Evolutionary conservation across 2,113 vertebrate species (phyloP).

Genomic region (Cyprinodon tularosa): DNA sequence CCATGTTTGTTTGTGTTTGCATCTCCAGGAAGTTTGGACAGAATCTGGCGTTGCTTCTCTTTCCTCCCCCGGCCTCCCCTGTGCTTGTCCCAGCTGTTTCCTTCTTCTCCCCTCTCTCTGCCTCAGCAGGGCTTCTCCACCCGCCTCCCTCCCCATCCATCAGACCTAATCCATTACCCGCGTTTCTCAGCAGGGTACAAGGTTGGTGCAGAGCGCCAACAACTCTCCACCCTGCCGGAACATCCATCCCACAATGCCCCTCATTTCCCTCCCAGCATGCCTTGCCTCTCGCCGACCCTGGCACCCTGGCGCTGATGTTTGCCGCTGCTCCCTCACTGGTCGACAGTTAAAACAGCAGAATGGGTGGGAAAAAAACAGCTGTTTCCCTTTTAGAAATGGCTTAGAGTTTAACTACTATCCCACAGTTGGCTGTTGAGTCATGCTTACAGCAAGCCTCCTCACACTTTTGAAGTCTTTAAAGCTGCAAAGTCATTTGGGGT

Average conservation of each 20-base stretch:
- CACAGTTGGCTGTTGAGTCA: conserved; percentile 15
- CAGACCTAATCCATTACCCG: conserved; percentile 57
- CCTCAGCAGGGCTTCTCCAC: conserved; percentile 54
- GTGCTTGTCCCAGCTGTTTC: conserved; percentile 73
- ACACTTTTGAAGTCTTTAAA: conserved; percentile 66
- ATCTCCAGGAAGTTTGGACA: conserved; percentile 71
- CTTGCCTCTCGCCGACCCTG: conserved; percentile 35
- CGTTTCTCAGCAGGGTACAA: conserved; percentile 51
- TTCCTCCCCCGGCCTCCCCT: conserved; percentile 49
- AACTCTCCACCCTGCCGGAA: conserved; percentile 60
- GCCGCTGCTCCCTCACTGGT: conserved; percentile 43
- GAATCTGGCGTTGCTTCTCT: conserved; percentile 58
- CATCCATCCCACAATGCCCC: conserved; percentile 71
- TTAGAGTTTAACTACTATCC: conserved; percentile 62
- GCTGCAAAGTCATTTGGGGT: conserved; percentile 58
- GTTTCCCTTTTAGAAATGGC: conserved; percentile 41
- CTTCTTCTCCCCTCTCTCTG: conserved; percentile 60
- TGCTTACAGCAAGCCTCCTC: conserved; percentile 23
- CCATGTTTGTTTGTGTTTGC: conserved; percentile 72
- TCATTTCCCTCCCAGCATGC: conserved; percentile 71
- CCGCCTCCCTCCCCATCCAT: conserved; percentile 53
- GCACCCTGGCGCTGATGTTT: conserved; percentile 50
- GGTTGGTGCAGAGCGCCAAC: conserved; percentile 48
- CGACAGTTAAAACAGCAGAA: conserved; percentile 17
- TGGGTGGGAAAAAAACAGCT: conserved; percentile 26